A percentile compares a stretch with the other conserved stretches of the same genome.
phyloP scores from a whole-genome alignment of 23 tunicate genomes.

The Styela plicata region DNA sequence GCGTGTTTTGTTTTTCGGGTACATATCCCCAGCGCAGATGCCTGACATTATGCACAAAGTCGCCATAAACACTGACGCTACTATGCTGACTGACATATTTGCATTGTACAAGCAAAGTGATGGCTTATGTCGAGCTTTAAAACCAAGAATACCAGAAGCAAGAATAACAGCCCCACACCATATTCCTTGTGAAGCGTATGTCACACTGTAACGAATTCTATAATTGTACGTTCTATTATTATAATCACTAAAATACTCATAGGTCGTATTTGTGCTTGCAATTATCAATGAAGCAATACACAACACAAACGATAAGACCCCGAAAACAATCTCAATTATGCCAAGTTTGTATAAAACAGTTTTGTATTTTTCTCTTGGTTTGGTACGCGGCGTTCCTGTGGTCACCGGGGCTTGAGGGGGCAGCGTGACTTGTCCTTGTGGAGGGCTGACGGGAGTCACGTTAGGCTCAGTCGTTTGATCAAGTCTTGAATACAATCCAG shows the following conservation, averaged over 20 bases:
- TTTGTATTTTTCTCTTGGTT: background rate
- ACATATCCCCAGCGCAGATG: background rate
- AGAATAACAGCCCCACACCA: slow-evolving; percentile 1
- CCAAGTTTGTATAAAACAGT: background rate
- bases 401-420: background rate
- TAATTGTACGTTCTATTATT: background rate
- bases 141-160: background rate
- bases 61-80: background rate
- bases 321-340: background rate
- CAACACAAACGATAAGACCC: background rate
- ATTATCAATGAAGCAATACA: background rate
- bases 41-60: background rate
- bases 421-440: background rate
- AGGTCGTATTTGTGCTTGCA: background rate
- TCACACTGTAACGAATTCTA: background rate
- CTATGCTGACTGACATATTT: background rate
- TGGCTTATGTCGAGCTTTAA: background rate
- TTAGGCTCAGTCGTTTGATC: background rate
- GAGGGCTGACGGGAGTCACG: background rate
- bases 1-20: background rate
- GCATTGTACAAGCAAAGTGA: slow-evolving; percentile 5
- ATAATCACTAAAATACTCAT: background rate
- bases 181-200: background rate
- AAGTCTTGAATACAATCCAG: background rate
- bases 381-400: background rate